Evolutionary conservation across 1,140 invertebrate genomes (phyloP).

Genomic region (Drosophila lini): DNA sequence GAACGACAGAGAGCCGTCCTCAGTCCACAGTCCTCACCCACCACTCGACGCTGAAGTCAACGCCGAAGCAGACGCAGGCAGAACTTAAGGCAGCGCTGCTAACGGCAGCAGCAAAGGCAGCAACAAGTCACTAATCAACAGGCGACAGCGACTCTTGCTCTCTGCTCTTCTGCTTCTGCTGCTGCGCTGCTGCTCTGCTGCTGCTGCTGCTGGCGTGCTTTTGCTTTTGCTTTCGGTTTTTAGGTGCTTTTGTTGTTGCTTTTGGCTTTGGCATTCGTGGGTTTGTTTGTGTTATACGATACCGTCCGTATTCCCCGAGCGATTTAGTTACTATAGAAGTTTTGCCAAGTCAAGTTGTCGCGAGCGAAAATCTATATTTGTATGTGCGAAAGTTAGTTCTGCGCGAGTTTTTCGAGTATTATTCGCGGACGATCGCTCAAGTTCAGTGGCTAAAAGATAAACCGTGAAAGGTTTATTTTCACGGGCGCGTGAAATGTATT

Average conservation of each 20-base stretch:
- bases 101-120: constrained; percentile 30
- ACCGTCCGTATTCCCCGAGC: constrained; percentile 66
- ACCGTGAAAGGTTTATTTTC: constrained; percentile 19
- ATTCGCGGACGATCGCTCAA: constrained; percentile 40
- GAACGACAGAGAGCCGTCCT: constrained; percentile 24
- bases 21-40: constrained; percentile 42
- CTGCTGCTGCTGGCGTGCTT: constrained; percentile 13
- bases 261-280: constrained; percentile 42
- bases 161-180: constrained; percentile 34
- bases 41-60: constrained; percentile 29
- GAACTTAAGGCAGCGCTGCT: constrained; percentile 13
- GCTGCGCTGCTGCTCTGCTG: constrained; percentile 21
- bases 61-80: not conserved
- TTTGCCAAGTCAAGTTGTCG: constrained; percentile 80
- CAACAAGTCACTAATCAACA: constrained; percentile 79
- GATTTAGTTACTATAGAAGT: constrained; percentile 84
- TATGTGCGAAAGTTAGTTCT: not conserved
- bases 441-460: constrained; percentile 39
- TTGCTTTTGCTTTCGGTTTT: constrained; percentile 38
- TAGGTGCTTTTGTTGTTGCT: constrained; percentile 46
- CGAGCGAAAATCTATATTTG: constrained; percentile 34
- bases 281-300: constrained; percentile 75
- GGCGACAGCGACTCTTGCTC: constrained; percentile 39
- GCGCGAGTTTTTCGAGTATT: not conserved
- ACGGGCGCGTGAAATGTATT: constrained; percentile 33